Base-by-base conservation (phyloP, 2,797 vertebrate genomes). In the Emydoidea blandingii region DNA sequence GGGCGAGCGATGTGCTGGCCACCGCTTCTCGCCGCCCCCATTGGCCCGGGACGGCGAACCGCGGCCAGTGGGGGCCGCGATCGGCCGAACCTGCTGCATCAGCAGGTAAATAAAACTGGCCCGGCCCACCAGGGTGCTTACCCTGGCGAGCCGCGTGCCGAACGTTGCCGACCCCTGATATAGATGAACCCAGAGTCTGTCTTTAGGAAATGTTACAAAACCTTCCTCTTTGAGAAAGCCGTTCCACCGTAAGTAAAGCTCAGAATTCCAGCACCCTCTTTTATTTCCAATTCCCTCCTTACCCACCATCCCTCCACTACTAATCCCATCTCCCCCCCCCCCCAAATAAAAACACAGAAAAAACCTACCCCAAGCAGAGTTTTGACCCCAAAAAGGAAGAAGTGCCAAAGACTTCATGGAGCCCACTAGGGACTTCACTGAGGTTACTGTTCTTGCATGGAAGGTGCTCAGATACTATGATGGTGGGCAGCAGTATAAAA, bases 281-380 rank as follows among this genome's bases (percentile, higher is more conserved):
- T n/a, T 12, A 81, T 10, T 86, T 5, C 1, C 25, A 52, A 74
- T 54, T 68, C 16, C 34, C 8, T 68, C 6, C 0, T 0, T 83
- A 0, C 1, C 25, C 85, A 0, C 1, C 29, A 7, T 12, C 44
- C 1, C 34, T 53, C 37, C 59, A 85, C 53, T 1, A 10, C 6
- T 54, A 3, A 1, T 81, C 37, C 87, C 94, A 0, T 9, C 0
- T 1, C 16, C 8, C 44, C 57, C 34, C 23, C 4, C 41, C 4
- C 4, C 11, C 3, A n/a, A 44, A 57, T 53, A 74, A n/a, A 25
- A 53, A 23, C 21, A 23, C 18, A 21, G 11, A 1, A 4, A 34
- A 34, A 34, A 10, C 4, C 16, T 37, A n/a, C 62, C 34, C 34
- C 62, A 37, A 68, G 62, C 8, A 68, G 18, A 68, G 8, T 68